phyloP scores from a whole-genome alignment of 35 echinoderm and acorn worm genomes.

The Hemicentrotus pulcherrimus region DNA sequence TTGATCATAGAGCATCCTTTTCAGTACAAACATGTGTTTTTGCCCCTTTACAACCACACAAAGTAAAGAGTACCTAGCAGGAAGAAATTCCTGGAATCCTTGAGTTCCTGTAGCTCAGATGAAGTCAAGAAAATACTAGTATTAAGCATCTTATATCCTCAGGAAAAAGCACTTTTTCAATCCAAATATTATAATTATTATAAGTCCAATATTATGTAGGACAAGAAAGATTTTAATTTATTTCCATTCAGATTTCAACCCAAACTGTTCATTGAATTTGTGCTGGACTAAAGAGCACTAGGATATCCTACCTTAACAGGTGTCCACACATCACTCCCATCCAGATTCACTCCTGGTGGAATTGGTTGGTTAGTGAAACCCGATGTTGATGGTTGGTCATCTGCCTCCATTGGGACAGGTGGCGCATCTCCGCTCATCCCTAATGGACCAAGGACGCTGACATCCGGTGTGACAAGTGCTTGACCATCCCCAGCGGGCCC shows the following conservation, averaged over 20 bases:
- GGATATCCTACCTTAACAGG: not conserved
- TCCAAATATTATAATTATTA: not conserved
- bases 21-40: not conserved
- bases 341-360: not conserved
- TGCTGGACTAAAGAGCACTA: not conserved
- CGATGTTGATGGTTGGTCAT: conserved; percentile 41
- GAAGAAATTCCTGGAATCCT: too few species aligned
- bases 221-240: too few species aligned
- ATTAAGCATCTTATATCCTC: not conserved
- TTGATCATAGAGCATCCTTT: not conserved
- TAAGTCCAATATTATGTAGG: not conserved
- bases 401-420: not conserved
- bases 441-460: not conserved
- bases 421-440: not conserved
- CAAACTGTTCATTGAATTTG: not conserved
- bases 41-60: not conserved
- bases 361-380: conserved; percentile 17
- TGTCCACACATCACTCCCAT: not conserved
- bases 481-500: conserved; percentile 19
- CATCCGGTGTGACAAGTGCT: not conserved
- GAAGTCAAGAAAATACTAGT: not conserved
- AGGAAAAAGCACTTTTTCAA: not conserved
- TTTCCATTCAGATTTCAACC: not conserved
- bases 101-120: not conserved
- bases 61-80: not conserved